A percentile compares a stretch with the other conserved stretches of the same genome.
Conservation (phyloP, 1,140 invertebrate genomes). For the Zaprionus africanus region DNA sequence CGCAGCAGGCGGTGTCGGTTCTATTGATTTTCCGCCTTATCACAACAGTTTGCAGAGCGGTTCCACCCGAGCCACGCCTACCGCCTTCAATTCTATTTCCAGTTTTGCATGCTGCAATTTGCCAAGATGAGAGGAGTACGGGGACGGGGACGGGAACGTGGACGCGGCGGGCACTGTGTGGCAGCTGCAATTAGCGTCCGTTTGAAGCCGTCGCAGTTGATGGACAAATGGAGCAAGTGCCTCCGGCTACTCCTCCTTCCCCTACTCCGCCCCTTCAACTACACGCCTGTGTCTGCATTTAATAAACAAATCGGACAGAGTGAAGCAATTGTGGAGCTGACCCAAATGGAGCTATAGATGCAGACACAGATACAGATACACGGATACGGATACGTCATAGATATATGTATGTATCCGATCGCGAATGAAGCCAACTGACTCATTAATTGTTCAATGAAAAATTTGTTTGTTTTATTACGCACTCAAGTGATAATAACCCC, state of each 20-base stretch:
- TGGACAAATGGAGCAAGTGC: constrained; percentile 61
- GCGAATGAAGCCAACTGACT: constrained; percentile 24
- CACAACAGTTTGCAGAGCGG: constrained; percentile 14
- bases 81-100: neutral
- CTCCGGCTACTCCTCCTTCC: constrained; percentile 1
- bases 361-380: neutral
- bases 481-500: constrained; percentile 3
- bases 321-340: constrained; percentile 57
- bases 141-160: constrained; percentile 11
- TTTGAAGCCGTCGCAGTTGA: constrained; percentile 33
- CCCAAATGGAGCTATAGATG: constrained; percentile 47
- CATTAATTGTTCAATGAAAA: constrained; percentile 32
- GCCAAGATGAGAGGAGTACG: constrained; percentile 52
- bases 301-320: constrained; percentile 73
- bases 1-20: constrained; percentile 8
- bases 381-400: neutral
- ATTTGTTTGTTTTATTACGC: constrained; percentile 20
- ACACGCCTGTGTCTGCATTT: constrained; percentile 47
- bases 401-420: constrained; percentile 7
- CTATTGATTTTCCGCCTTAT: constrained; percentile 34
- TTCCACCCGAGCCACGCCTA: neutral
- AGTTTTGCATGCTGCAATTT: constrained; percentile 35
- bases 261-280: neutral
- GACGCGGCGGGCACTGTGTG: neutral
- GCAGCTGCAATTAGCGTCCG: constrained; percentile 52